Evolutionary conservation across 2,113 vertebrate genomes (phyloP), one percentile per base, ranked within the genome.

Genomic region (Gobius niger): DNA sequence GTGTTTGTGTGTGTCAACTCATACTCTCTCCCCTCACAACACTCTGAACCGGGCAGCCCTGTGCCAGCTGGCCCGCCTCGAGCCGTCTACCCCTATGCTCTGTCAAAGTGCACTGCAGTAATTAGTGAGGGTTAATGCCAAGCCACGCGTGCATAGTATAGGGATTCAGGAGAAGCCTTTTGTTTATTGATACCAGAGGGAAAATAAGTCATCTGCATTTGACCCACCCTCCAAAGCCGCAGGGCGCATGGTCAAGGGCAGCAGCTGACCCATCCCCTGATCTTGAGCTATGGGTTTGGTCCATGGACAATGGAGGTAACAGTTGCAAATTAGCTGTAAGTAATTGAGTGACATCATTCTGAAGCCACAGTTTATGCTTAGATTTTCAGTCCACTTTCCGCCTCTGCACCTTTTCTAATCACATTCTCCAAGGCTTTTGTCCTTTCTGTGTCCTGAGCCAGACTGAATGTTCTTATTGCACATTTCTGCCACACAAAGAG

Each of bases 91-190:
- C 78, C 59, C 66, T 60, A 73, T 77, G 82, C 75, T 88, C 80
- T 78, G 81, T 86, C 86, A 86, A 72, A 78, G 44, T 18, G 62
- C 3, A 4, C 57, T 41, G 72, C 70, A 67, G 60, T 85, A 84
- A 91, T 86, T 82, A 82, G 84, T 85, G 85, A 73, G 76, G 81
- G 82, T 82, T 81, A 85, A 77, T 19, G 50, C 75, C 72, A 61
- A 77, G 59, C 69, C 84, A 78, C 82, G 68, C 77, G 85, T 83
- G 75, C 56, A 70, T 79, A 34, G 24, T 34, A 34, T 34, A 34
- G 24, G 24, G 24, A 34, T 34, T 34, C 2, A 34, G 24, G 2
- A 34, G 24, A 34, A 34, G 24, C 5, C 24, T 34, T 34, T 34
- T 34, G 24, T 34, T 34, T 34, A 34, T 34, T 4, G 24, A 34